Conservation (phyloP, 2,888 invertebrate species). For the Catocala sponsa region DNA sequence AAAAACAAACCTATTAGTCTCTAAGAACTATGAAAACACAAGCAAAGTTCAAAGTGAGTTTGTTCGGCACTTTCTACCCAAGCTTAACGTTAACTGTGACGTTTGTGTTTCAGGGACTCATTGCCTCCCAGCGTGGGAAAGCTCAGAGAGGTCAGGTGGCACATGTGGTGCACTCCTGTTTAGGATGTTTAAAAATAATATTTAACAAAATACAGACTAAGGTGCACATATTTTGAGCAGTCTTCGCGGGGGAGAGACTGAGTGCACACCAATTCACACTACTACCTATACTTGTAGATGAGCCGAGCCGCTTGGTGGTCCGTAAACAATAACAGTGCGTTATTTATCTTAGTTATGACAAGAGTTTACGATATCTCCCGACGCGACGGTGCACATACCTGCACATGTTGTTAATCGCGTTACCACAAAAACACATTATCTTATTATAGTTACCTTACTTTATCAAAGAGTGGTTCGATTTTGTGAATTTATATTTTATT, state of each 20-base stretch:
- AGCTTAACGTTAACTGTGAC: constrained; percentile 67
- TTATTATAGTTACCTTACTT: constrained; percentile 45
- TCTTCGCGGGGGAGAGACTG: constrained; percentile 79
- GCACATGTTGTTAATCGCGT: constrained; percentile 60
- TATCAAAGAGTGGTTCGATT: constrained; percentile 46
- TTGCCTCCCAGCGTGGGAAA: constrained; percentile 81
- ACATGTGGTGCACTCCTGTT: constrained; percentile 84
- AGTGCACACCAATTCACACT: constrained; percentile 49
- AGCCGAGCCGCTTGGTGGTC: constrained; percentile 73
- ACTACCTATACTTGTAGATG: constrained; percentile 8
- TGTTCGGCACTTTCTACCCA: constrained; percentile 57
- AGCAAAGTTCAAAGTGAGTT: constrained; percentile 58
- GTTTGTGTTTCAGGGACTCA: constrained; percentile 75
- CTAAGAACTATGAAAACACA: constrained; percentile 44
- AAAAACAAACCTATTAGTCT: constrained; percentile 69
- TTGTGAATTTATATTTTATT: constrained; percentile 23
- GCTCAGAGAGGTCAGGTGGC: constrained; percentile 85
- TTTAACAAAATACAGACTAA: constrained; percentile 77
- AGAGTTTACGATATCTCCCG: constrained; percentile 64
- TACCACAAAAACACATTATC: constrained; percentile 62
- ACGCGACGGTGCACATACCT: constrained; percentile 48
- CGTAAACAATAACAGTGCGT: constrained; percentile 79
- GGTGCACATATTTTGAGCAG: constrained; percentile 64
- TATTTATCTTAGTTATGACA: constrained; percentile 75
- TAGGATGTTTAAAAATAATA: constrained; percentile 84